phyloP scores from a whole-genome alignment of 2,113 vertebrate genomes.

The Mirounga angustirostris region DNA sequence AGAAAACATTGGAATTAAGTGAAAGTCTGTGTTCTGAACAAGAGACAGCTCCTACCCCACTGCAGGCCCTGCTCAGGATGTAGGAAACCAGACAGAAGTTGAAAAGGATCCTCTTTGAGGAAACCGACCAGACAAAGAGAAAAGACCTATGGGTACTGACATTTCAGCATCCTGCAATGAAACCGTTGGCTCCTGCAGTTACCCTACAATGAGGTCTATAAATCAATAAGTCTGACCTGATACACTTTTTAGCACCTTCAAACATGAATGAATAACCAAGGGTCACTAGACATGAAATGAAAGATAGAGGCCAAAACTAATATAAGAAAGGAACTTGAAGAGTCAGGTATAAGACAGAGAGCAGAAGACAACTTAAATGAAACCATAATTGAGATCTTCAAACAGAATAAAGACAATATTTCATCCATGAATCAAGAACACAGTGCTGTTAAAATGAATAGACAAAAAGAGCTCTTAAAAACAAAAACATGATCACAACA shows the following conservation, averaged over 20 bases:
- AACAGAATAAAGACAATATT: background rate
- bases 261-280: background rate
- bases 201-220: background rate
- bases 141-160: constrained; percentile 14
- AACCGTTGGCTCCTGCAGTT: background rate
- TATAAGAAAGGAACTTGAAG: background rate
- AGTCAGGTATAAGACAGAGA: background rate
- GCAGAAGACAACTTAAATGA: background rate
- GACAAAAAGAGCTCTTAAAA: background rate
- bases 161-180: background rate
- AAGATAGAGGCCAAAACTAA: constrained; percentile 27
- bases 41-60: background rate
- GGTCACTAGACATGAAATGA: background rate
- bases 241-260: background rate
- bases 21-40: background rate
- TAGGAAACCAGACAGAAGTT: background rate
- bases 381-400: background rate
- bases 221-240: background rate
- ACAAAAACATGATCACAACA: background rate
- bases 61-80: background rate
- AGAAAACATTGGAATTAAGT: background rate
- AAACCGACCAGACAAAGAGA: background rate
- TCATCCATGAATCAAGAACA: background rate
- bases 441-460: background rate
- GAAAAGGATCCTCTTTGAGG: background rate